phyloP scores from a whole-genome alignment of 2,797 vertebrate genomes.

The Diplodus sargus region DNA sequence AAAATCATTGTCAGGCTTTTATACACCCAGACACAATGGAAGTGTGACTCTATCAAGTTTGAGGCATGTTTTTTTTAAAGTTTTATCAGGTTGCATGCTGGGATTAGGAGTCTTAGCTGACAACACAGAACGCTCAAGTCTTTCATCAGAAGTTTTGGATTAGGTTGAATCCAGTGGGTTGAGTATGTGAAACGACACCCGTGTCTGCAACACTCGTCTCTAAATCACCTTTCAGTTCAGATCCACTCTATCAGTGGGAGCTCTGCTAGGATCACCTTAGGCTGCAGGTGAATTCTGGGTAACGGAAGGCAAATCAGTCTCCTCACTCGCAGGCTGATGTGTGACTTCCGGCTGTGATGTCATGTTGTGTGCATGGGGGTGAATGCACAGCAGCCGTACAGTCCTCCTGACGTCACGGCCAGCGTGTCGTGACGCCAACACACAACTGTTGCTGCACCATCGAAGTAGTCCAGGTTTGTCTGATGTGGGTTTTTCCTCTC shows the following conservation, averaged over 20 bases:
- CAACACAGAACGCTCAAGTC: too few species aligned
- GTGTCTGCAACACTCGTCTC: not conserved
- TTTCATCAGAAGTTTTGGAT: slow-evolving; percentile 3
- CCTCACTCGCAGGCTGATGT: slow-evolving; percentile 8
- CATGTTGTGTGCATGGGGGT: slow-evolving; percentile 10
- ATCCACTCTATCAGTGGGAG: not conserved
- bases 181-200: not conserved
- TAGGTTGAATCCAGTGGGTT: not conserved
- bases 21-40: not conserved
- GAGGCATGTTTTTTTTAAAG: not conserved
- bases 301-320: slow-evolving; percentile 20
- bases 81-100: slow-evolving; percentile 1
- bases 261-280: not conserved
- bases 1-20: slow-evolving; percentile 3
- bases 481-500: not conserved
- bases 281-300: slow-evolving; percentile 36
- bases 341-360: slow-evolving; percentile 9
- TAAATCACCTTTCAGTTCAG: not conserved
- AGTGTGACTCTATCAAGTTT: not conserved
- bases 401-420: slow-evolving; percentile 12
- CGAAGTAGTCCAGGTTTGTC: not conserved
- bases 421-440: not conserved
- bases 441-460: not conserved
- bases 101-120: not conserved
- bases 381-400: not conserved